Base-by-base conservation (phyloP, 2,797 vertebrate species). In the Hemitrygon akajei region DNA sequence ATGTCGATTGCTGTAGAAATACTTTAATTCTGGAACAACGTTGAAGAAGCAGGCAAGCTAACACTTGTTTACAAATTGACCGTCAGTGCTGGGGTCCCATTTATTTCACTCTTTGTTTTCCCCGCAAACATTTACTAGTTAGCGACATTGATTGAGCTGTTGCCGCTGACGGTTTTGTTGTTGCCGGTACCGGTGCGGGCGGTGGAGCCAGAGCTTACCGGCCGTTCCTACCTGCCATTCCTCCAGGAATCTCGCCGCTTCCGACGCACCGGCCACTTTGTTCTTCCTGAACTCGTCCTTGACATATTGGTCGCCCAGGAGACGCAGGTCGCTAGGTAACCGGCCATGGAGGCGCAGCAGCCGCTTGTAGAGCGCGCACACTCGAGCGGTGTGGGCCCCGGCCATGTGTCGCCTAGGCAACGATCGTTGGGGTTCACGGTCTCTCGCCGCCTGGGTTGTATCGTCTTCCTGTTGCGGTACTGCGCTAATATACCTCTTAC, bases 201-300 rank as follows among this genome's bases (percentile, higher is more conserved):
- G 73, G 25, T 73, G 11, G 63, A 14, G 27, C 3, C 77, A 81
- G 79, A 18, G 16, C 34, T 6, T 30, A 1, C n/a, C 0, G 2
- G 93, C 0, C 25, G 3, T 14, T 14, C 96, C 97, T 97, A 98
- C 98, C 98, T 98, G 95, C 98, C 98, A 99, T 94, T 98, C 98
- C 22, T 94, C 94, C 97, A 99, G 96, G 96, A 99, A 99, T 94
- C 94, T 94, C 94, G 95, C 95, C 40, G 95, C 96, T 94, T 98
- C 97, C 11, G 96, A 96, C 0, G 95, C 81, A 25, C 95, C 86
- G 0, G 96, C 97, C 0, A 73, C 60, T 94, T 96, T 97, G 94
- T 98, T 97, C 95, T 97, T 97, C 84, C 96, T 96, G 96, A 99
- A 99, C 95, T 99, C 98, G 89, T 98, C 98, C 94, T 97, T 98